Conservation (phyloP, 2,113 vertebrate species). For the Ia io region DNA sequence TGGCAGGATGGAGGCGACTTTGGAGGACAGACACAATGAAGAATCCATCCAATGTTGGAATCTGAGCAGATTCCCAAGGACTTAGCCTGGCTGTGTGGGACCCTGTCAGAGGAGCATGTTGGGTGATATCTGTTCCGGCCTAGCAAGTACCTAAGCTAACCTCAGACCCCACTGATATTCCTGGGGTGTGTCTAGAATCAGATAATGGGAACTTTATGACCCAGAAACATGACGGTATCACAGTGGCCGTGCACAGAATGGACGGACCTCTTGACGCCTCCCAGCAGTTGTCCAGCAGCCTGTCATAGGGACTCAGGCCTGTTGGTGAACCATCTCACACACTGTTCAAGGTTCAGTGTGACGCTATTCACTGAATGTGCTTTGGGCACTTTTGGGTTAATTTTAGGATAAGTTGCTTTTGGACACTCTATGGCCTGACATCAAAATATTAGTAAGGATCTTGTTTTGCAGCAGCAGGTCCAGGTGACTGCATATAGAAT, state of each 20-base stretch:
- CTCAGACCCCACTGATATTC: constrained; percentile 89
- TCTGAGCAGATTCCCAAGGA: constrained; percentile 91
- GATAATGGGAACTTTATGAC: constrained; percentile 93
- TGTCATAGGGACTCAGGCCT: neutral
- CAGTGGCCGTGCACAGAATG: constrained; percentile 95
- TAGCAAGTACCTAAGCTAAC: constrained; percentile 88
- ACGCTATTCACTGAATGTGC: neutral
- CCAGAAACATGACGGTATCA: constrained; percentile 93
- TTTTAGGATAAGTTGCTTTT: constrained; percentile 23
- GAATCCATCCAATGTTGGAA: constrained; percentile 87
- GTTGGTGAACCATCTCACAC: neutral
- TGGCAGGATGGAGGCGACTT: too few species aligned
- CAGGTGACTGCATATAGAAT: constrained; percentile 39
- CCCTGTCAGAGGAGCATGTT: neutral
- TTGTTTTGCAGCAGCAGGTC: neutral
- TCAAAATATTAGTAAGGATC: neutral
- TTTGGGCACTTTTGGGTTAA: constrained; percentile 20
- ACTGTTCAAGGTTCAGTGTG: neutral
- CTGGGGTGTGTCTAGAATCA: constrained; percentile 93
- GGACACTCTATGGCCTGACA: neutral
- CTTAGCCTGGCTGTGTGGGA: constrained; percentile 85
- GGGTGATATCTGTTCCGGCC: neutral
- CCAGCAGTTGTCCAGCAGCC: neutral
- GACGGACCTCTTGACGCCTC: constrained; percentile 85
- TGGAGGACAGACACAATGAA: constrained; percentile 86